Conservation (phyloP, 2,113 vertebrate species). For the Mesocricetus auratus region DNA sequence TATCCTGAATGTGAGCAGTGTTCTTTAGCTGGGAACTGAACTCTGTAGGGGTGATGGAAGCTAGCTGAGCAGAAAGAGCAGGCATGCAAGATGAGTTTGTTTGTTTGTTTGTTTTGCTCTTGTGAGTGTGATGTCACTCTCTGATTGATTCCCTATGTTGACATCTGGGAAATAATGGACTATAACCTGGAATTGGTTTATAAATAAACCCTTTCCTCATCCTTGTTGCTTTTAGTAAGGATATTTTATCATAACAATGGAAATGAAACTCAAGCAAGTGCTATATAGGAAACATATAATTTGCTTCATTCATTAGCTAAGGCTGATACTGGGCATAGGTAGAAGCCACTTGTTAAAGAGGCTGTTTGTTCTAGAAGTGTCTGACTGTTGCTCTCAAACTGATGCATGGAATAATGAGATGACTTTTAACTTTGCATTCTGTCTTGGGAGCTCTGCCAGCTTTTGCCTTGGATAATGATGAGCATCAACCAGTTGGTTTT, state of each 20-base stretch:
- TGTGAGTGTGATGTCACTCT: background rate
- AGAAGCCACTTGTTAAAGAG: slow-evolving; percentile 1
- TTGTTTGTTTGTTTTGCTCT: background rate
- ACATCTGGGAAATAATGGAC: background rate
- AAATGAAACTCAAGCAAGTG: background rate
- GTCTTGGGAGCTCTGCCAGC: background rate
- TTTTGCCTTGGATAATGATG: background rate
- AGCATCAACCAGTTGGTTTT: slow-evolving; percentile 13
- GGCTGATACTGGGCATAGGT: background rate
- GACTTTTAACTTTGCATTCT: slow-evolving; percentile 28
- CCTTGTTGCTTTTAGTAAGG: background rate
- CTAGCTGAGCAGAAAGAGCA: background rate
- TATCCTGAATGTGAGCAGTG: background rate
- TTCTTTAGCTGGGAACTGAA: background rate
- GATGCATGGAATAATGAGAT: background rate
- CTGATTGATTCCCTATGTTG: background rate
- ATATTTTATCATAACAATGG: background rate
- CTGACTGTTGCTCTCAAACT: background rate
- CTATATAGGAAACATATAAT: background rate
- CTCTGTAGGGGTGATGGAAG: too few species aligned
- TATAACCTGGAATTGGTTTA: too few species aligned
- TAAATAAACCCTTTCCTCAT: background rate
- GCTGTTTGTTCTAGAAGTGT: background rate
- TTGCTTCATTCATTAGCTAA: background rate
- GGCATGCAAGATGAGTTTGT: too few species aligned